phyloP scores from a whole-genome alignment of 2,797 vertebrate species.

The Intellagama lesueurii region DNA sequence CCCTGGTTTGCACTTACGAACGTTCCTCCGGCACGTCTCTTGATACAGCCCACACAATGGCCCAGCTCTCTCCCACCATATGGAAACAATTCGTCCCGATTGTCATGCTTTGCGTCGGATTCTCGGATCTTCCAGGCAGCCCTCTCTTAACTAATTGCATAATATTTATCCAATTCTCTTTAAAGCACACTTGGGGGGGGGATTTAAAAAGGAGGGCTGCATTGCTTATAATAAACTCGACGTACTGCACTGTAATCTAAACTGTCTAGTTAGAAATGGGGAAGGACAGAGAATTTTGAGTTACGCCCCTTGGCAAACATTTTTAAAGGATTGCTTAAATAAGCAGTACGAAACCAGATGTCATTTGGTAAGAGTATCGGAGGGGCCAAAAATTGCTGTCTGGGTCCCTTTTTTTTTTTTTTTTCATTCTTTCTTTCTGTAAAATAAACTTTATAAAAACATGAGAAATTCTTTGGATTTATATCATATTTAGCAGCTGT shows the following conservation, averaged over 20 bases:
- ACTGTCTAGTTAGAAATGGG: constrained; percentile 80
- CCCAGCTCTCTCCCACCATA: constrained; percentile 73
- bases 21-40: constrained; percentile 51
- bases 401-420: constrained; percentile 77
- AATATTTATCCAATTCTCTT: constrained; percentile 81
- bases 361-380: constrained; percentile 86
- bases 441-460: constrained; percentile 81
- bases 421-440: constrained; percentile 71
- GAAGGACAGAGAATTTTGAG: constrained; percentile 81
- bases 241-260: constrained; percentile 80
- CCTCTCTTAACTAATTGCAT: constrained; percentile 81
- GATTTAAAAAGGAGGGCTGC: constrained; percentile 64
- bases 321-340: constrained; percentile 86
- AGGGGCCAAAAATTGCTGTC: constrained; percentile 87
- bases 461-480: constrained; percentile 88
- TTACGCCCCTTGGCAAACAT: constrained; percentile 86
- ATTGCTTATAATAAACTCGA: constrained; percentile 81
- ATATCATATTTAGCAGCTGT: constrained; percentile 89
- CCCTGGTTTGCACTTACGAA: constrained; percentile 27
- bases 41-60: constrained; percentile 60
- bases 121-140: constrained; percentile 72
- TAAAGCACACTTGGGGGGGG: constrained; percentile 77
- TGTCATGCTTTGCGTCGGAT: constrained; percentile 76
- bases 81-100: constrained; percentile 80
- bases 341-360: constrained; percentile 88